Percentiles rank a stretch among this genome's conserved stretches.
Evolutionary conservation across 2,797 vertebrate genomes (phyloP).

Genomic region (Oophaga sylvatica): DNA sequence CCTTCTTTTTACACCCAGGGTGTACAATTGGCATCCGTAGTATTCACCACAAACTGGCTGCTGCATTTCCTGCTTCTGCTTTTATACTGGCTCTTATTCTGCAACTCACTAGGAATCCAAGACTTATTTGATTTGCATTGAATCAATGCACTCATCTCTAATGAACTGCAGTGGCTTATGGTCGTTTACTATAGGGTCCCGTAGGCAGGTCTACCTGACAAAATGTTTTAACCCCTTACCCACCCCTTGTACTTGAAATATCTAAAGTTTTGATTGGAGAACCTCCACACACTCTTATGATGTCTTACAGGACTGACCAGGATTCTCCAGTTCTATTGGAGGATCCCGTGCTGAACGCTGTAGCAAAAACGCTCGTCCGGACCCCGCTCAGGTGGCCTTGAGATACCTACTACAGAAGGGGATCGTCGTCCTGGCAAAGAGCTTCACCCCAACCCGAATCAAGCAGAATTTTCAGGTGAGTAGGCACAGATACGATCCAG

Average conservation of each 20-base stretch:
- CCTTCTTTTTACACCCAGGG: not conserved
- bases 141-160: too few species aligned
- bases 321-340: conserved; percentile 52
- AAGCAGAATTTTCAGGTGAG: conserved; percentile 61
- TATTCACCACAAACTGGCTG: too few species aligned
- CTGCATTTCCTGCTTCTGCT: too few species aligned
- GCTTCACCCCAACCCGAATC: conserved; percentile 59
- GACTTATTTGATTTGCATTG: too few species aligned
- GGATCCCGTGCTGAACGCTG: conserved; percentile 44
- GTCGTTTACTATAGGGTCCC: not conserved
- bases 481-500: not conserved
- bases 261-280: not conserved
- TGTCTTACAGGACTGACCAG: conserved; percentile 55
- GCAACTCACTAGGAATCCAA: too few species aligned
- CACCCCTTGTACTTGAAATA: not conserved
- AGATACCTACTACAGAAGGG: conserved; percentile 59
- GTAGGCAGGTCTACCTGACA: not conserved
- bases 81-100: too few species aligned
- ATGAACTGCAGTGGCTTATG: too few species aligned
- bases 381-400: conserved; percentile 60
- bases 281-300: too few species aligned
- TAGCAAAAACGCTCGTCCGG: conserved; percentile 48
- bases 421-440: conserved; percentile 60
- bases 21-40: not conserved
- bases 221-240: not conserved